Base-by-base conservation (phyloP, 2,797 vertebrate species). In the Scleropages formosus region DNA sequence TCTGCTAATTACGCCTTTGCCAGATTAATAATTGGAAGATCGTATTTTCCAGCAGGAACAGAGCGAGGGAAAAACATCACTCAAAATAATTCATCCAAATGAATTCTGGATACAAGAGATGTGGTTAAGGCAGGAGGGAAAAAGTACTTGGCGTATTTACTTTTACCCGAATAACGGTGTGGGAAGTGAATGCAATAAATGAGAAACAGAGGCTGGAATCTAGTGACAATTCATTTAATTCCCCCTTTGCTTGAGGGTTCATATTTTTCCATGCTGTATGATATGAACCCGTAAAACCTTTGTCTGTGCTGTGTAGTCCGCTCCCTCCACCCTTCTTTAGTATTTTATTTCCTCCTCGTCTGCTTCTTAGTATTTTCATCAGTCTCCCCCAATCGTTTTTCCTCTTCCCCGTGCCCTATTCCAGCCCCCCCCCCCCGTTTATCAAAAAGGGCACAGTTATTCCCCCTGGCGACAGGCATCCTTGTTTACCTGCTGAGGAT, bases 401-500 rank as follows among this genome's bases (percentile, higher is more conserved):
- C 13, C 27, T 24, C 8, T 26, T 44, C 51, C 70, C 22, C 53
- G 46, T 68, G 13, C 77, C 71, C 59, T 27, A 11, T 4, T 18
- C 15, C 31, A 6, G 27, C 15, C 47, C 49, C 60, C 63, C 27
- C 59, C 56, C 67, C 88, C 85, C 89, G 85, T 91, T 92, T 90
- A 89, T 84, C 82, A 73, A 58, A 84, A 86, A 39, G 86, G 90
- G 85, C 84, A 80, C 80, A 85, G 85, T 86, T 81, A 87, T 90
- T 79, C 63, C 87, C 86, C 87, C 79, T 87, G 87, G 89, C 90
- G 89, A 91, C 90, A 75, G 80, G 85, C 85, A 86, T 91, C 87
- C 87, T 88, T 94, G 92, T 93, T 94, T 93, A 94, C 89, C 85
- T 89, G 91, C 87, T 87, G 89, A 86, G 87, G 89, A 89, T 91